Evolutionary conservation across 2,113 vertebrate genomes (phyloP).

Genomic region (Poeciliopsis occidentalis): DNA sequence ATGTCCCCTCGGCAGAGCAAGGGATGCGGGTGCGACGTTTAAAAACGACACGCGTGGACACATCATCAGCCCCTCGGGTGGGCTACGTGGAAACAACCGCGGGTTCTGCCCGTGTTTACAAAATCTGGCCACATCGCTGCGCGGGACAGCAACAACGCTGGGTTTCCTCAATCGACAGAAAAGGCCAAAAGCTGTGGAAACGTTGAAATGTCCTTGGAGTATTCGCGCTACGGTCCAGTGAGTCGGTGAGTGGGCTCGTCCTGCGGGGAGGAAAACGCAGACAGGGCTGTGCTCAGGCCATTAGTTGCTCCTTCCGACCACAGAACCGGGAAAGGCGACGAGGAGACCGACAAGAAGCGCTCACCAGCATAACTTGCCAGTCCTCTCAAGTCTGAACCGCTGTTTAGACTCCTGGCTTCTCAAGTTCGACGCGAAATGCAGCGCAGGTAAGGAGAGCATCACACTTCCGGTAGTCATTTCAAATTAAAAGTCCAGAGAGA

Average conservation of each 20-base stretch:
- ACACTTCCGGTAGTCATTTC: constrained; percentile 3
- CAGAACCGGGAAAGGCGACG: constrained; percentile 15
- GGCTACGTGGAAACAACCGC: constrained; percentile 7
- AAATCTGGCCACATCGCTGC: constrained; percentile 51
- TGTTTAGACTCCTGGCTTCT: constrained; percentile 58
- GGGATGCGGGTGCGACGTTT: constrained; percentile 33
- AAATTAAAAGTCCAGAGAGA: constrained; percentile 40
- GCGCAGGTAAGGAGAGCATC: background rate
- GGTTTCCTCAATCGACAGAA: constrained; percentile 51
- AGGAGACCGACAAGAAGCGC: constrained; percentile 7
- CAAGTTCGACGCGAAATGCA: constrained; percentile 38
- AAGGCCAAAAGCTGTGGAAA: constrained; percentile 60
- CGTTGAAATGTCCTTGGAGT: constrained; percentile 72
- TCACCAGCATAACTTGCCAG: constrained; percentile 65
- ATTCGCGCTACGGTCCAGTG: constrained; percentile 24
- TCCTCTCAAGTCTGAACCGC: constrained; percentile 53
- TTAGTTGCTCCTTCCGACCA: constrained; percentile 19
- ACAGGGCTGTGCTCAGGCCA: constrained; percentile 9
- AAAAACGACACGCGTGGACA: constrained; percentile 36
- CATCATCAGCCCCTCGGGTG: constrained; percentile 37
- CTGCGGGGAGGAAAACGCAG: background rate
- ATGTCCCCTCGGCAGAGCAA: constrained; percentile 31
- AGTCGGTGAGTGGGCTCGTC: constrained; percentile 18
- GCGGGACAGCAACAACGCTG: constrained; percentile 31
- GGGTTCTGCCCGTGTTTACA: constrained; percentile 47